phyloP scores from a whole-genome alignment of 2,113 vertebrate genomes.

The Pteruthius melanotis region DNA sequence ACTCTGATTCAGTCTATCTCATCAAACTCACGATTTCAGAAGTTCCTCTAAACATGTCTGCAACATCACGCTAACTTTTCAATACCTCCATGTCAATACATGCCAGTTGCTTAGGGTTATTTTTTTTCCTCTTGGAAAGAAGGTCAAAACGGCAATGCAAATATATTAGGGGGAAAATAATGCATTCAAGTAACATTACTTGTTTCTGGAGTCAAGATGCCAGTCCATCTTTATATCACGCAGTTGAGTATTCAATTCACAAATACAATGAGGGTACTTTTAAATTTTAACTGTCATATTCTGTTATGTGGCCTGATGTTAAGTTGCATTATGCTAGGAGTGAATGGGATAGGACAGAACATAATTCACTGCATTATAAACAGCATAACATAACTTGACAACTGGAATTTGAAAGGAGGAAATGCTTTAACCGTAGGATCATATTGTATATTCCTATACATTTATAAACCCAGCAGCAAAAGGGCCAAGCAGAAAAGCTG shows the following conservation, averaged over 20 bases:
- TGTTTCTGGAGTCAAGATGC: constrained; percentile 58
- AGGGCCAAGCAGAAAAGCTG: not conserved
- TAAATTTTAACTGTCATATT: constrained; percentile 65
- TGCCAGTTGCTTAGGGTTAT: constrained; percentile 62
- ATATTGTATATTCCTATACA: not conserved
- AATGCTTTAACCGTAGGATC: constrained; percentile 29
- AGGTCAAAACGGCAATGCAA: constrained; percentile 45
- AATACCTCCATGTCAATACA: constrained; percentile 33
- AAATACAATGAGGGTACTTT: constrained; percentile 68
- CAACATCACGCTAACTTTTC: constrained; percentile 17
- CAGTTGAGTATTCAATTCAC: constrained; percentile 62
- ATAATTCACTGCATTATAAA: constrained; percentile 62
- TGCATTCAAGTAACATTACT: constrained; percentile 57
- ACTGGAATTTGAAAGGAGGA: constrained; percentile 63
- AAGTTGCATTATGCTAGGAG: constrained; percentile 64
- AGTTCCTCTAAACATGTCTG: constrained; percentile 19
- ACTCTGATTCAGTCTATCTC: constrained; percentile 4
- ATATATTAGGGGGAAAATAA: constrained; percentile 13
- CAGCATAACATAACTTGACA: constrained; percentile 64
- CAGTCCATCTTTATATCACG: constrained; percentile 64
- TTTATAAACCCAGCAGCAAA: constrained; percentile 22
- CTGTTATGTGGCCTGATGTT: constrained; percentile 64
- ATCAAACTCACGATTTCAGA: constrained; percentile 22
- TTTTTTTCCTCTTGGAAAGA: constrained; percentile 32
- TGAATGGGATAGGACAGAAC: constrained; percentile 56